Evolutionary conservation across 1,140 invertebrate genomes (phyloP).

Genomic region (Medauroidea extradentata): DNA sequence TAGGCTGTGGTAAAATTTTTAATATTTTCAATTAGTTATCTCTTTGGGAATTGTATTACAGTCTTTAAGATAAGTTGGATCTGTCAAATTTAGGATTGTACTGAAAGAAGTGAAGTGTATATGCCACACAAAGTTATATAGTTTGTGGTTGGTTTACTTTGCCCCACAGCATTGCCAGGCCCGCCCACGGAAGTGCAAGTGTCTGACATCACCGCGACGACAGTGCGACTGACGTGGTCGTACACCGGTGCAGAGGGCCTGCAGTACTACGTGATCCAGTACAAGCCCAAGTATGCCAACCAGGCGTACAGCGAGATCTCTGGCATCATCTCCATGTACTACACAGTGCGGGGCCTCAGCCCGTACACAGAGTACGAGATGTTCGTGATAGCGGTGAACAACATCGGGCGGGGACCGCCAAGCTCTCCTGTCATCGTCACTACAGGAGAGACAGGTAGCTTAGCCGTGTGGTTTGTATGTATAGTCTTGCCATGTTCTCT

Average conservation of each 20-base stretch:
- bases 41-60: no score
- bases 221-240: constrained; percentile 86
- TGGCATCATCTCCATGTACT: constrained; percentile 88
- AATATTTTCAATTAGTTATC: no score
- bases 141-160: no score
- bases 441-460: constrained; percentile 94
- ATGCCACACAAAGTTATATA: no score
- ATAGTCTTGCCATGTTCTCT: no score
- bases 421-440: constrained; percentile 83
- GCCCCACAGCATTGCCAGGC: constrained; percentile 75
- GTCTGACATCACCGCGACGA: constrained; percentile 89
- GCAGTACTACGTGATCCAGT: constrained; percentile 92
- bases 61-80: no score
- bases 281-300: constrained; percentile 78
- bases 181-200: constrained; percentile 81
- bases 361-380: constrained; percentile 97
- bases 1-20: no score
- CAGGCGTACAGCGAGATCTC: constrained; percentile 82
- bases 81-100: no score
- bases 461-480: no score
- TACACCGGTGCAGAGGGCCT: constrained; percentile 81
- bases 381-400: constrained; percentile 91
- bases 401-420: constrained; percentile 82
- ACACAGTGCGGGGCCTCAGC: constrained; percentile 80
- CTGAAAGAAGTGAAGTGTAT: no score